These are phyloP conservation scores for Cydia pomonella DNA, from an alignment of 1,140 invertebrate genomes.

Conservation along the genomic window DNA sequence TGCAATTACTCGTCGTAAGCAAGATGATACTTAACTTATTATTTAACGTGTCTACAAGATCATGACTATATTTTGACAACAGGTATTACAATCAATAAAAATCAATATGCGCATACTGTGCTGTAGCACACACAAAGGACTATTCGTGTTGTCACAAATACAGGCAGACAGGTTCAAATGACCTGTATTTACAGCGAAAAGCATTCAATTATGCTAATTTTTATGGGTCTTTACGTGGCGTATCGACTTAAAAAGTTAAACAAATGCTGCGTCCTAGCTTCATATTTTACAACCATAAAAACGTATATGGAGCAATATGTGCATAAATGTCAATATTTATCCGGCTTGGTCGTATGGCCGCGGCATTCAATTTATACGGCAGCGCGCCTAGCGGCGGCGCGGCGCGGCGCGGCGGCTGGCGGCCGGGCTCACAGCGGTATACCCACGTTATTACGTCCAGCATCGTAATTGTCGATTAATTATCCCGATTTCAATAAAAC, in stretches of 20 bases:
- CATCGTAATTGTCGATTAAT: constrained; percentile 79
- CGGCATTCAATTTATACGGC: constrained; percentile 52
- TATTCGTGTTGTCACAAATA: constrained; percentile 40
- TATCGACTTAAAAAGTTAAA: constrained; percentile 64
- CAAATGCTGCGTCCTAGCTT: constrained; percentile 63
- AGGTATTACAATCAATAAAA: neutral
- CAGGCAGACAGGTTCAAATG: constrained; percentile 63
- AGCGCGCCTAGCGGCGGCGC: constrained; percentile 44
- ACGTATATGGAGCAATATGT: constrained; percentile 79
- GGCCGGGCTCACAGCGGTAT: constrained; percentile 64
- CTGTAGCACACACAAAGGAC: neutral
- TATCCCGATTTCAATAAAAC: constrained; percentile 76
- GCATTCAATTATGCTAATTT: constrained; percentile 78
- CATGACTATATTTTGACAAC: too few relatives aligned
- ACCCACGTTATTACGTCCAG: constrained; percentile 65
- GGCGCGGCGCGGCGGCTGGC: constrained; percentile 29
- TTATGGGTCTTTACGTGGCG: constrained; percentile 68
- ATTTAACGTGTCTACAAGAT: too few relatives aligned
- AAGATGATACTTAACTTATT: too few relatives aligned
- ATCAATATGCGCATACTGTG: neutral
- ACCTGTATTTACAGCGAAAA: constrained; percentile 68
- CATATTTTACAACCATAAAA: constrained; percentile 79
- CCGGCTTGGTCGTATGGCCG: constrained; percentile 43
- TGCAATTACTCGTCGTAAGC: too few relatives aligned
- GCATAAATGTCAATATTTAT: constrained; percentile 79